A percentile compares a stretch with the other conserved stretches of the same genome.
Evolutionary conservation across 2,113 vertebrate genomes (phyloP).

Genomic region (Lepisosteus oculatus): DNA sequence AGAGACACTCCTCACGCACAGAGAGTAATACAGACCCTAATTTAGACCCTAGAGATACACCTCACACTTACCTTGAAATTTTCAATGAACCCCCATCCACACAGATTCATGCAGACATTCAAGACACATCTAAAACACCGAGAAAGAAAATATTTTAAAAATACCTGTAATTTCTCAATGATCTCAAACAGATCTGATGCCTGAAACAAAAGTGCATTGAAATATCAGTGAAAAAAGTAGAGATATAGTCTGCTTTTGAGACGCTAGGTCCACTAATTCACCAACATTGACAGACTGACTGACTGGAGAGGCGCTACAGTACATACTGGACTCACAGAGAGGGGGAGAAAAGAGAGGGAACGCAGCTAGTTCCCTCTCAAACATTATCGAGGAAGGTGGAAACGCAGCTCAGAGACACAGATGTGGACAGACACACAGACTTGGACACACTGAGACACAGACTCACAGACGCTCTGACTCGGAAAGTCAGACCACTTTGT

Average conservation of each 20-base stretch:
- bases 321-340: neutral
- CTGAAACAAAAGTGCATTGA: slow-evolving; percentile 51
- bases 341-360: neutral
- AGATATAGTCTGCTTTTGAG: slow-evolving; percentile 22
- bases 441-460: too few species aligned
- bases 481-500: too few species aligned
- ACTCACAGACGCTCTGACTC: too few species aligned
- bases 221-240: slow-evolving; percentile 23
- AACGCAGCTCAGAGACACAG: too few species aligned
- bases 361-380: neutral
- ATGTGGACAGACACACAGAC: too few species aligned
- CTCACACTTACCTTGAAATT: slow-evolving; percentile 63
- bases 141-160: too few species aligned
- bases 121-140: too few species aligned
- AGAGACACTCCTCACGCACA: neutral
- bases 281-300: neutral
- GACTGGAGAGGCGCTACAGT: neutral
- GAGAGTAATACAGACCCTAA: slow-evolving; percentile 16
- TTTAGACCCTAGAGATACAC: neutral
- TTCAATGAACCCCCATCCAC: slow-evolving; percentile 35
- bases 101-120: too few species aligned
- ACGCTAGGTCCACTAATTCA: slow-evolving; percentile 24
- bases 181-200: slow-evolving; percentile 86
- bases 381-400: too few species aligned
- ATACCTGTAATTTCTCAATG: slow-evolving; percentile 72